These are phyloP conservation scores for Tupiocoris notatus DNA, from an alignment of 2,888 invertebrate genomes.

Conservation along the genomic window DNA sequence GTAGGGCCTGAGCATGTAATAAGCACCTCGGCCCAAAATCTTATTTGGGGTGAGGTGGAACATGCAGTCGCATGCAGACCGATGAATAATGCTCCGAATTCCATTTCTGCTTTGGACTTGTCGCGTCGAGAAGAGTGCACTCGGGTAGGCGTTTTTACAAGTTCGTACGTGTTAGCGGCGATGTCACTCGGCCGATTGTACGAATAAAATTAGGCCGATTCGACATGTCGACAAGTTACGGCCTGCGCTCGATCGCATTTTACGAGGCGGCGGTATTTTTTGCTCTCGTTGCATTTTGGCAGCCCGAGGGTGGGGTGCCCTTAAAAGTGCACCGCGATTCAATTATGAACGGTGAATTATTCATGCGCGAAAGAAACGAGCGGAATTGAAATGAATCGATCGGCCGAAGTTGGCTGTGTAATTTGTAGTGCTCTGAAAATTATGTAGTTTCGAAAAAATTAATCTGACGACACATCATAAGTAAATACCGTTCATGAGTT, in stretches of 20 bases:
- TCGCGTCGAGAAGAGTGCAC: neutral
- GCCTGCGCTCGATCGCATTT: neutral
- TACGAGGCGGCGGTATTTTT: neutral
- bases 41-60: no score
- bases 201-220: conserved; percentile 17
- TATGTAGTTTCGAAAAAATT: no score
- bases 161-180: neutral
- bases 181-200: neutral
- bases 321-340: neutral
- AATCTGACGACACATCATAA: no score
- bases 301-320: neutral
- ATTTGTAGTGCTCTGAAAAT: no score
- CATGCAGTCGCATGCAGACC: neutral
- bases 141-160: neutral
- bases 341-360: neutral
- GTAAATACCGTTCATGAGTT: no score
- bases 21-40: neutral
- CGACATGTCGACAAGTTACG: conserved; percentile 1
- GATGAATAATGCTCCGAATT: neutral
- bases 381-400: no score
- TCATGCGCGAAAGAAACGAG: neutral
- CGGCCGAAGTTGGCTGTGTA: neutral
- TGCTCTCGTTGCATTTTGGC: neutral
- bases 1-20: neutral
- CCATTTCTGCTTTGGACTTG: no score